Evolutionary conservation across 1,140 invertebrate species (phyloP), one percentile per base, ranked within the genome.

Genomic region (Pachyrhynchus sulphureomaculatus): DNA sequence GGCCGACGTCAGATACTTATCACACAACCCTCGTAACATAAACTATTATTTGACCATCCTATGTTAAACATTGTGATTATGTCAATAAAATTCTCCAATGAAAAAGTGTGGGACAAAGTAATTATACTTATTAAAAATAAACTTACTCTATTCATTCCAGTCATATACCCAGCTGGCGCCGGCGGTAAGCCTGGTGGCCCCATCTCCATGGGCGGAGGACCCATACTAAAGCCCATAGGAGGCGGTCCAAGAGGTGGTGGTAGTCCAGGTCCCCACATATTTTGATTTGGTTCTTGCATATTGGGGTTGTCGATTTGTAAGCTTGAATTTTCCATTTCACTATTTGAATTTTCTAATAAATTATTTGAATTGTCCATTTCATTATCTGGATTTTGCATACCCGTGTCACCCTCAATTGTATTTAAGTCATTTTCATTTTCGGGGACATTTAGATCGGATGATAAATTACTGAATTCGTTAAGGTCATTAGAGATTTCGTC

Each of bases 401-500:
- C 24, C n/a, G 2, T 18, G 15, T 42, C 37, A 10, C 34, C 13
- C 9, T 24, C 26, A 3, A 15, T 26, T 10, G 34, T 29, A 17
- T 45, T 45, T 9, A 13, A 10, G 5, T 26, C 15, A 41, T 54
- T 24, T 5, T 41, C 17, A 20, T 32, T 17, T n/a, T 34, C 36
- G 18, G 26, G 12, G 4, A 13, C 13, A 9, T 49, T 59, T 36
- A 56, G 20, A 20, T 65, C 62, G 12, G 20, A 21, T 10, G 62
- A 56, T 33, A 62, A 39, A 26, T 66, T 66, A 42, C 36, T 37
- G 13, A 58, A 65, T 24, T 62, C 62, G 23, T 59, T 44, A 18
- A 63, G 26, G 17, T 67, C 65, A 55, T 58, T 55, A 4, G 36
- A 41, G 36, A 64, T 57, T 18, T 64, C 57, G 24, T 67, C 65